These are phyloP conservation scores for Andrena marginata DNA, from an alignment of 2,888 invertebrate genomes.

Conservation along the genomic window DNA sequence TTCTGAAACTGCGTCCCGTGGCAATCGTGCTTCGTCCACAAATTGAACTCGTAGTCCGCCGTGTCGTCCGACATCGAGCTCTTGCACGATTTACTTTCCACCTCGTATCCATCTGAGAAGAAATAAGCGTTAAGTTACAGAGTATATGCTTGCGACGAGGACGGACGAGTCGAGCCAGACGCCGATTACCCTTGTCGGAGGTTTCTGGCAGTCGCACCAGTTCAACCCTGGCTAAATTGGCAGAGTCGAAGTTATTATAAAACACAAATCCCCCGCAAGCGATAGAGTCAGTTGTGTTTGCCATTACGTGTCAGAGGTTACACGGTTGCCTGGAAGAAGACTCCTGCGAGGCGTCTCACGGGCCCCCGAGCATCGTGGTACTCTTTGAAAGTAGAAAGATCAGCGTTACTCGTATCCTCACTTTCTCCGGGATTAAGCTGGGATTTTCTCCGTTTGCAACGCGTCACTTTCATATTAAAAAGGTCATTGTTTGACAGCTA, in stretches of 20 bases:
- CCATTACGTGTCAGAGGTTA: slow-evolving; percentile 76
- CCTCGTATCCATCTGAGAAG: slow-evolving; percentile 65
- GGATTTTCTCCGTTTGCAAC: slow-evolving; percentile 37
- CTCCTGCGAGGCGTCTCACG: slow-evolving; percentile 25
- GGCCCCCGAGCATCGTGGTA: slow-evolving; percentile 2
- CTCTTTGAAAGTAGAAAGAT: slow-evolving; percentile 18
- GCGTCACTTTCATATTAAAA: slow-evolving; percentile 83
- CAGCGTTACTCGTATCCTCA: slow-evolving; percentile 32
- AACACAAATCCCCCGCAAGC: slow-evolving; percentile 92
- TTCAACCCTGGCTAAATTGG: slow-evolving; percentile 94
- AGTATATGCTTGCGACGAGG: not conserved
- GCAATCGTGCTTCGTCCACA: slow-evolving; percentile 97
- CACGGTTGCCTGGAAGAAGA: slow-evolving; percentile 35
- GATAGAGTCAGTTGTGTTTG: slow-evolving; percentile 85
- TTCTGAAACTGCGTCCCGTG: slow-evolving; percentile 95
- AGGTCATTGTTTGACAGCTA: slow-evolving; percentile 84
- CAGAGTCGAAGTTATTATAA: slow-evolving; percentile 95
- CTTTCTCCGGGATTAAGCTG: slow-evolving; percentile 38
- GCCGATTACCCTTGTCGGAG: slow-evolving; percentile 79
- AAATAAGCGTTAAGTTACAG: not conserved
- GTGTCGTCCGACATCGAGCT: slow-evolving; percentile 83
- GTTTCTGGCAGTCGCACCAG: slow-evolving; percentile 85
- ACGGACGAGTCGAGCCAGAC: slow-evolving; percentile 2
- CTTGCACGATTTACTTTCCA: slow-evolving; percentile 72
- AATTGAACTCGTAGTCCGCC: slow-evolving; percentile 90